Evolutionary conservation across 2,888 invertebrate genomes (phyloP).

Genomic region (Nymphalis urticae): DNA sequence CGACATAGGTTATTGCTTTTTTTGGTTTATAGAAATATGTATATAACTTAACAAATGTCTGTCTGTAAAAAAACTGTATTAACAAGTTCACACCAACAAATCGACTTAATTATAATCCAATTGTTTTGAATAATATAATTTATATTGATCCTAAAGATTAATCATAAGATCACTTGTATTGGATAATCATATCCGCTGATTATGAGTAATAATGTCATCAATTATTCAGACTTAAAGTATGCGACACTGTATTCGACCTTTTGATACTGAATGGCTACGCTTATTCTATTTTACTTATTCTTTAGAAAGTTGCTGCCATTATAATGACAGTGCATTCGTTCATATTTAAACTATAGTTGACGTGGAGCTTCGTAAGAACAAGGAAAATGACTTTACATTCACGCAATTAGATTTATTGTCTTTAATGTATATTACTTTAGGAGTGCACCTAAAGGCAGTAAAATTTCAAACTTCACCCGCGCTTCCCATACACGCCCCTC

Average conservation of each 20-base stretch:
- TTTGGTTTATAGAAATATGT: no score
- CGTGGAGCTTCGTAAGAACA: background rate
- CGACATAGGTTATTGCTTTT: no score
- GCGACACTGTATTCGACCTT: background rate
- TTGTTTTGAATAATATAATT: background rate
- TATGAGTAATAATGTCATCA: slow-evolving; percentile 10
- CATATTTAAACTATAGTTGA: no score
- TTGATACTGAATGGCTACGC: background rate
- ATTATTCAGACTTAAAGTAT: slow-evolving; percentile 7
- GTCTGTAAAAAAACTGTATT: no score
- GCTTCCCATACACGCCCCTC: no score
- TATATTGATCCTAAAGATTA: background rate
- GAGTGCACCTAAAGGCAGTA: no score
- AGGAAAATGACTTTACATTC: background rate
- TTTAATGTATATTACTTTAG: no score
- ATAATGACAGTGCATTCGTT: background rate
- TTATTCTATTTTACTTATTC: background rate
- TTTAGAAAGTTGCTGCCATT: background rate
- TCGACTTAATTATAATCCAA: no score
- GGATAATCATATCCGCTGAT: background rate
- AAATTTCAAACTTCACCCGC: no score
- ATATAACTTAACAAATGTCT: no score
- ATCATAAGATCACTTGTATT: background rate
- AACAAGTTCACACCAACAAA: no score
- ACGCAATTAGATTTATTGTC: no score